phyloP scores from a whole-genome alignment of 2,797 vertebrate genomes.

The Geotrypetes seraphini region DNA sequence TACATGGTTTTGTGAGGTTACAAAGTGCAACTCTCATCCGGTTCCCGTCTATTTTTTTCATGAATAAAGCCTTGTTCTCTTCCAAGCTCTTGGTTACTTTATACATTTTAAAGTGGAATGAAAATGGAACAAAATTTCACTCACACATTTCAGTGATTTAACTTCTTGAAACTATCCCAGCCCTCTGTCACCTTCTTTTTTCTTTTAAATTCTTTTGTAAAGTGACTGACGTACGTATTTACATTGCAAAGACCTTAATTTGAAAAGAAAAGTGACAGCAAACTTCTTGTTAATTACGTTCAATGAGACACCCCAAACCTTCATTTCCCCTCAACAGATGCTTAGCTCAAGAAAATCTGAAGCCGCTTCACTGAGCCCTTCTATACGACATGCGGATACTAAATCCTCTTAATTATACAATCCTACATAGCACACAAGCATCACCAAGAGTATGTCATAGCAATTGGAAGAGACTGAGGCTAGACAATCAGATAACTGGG shows the following conservation, averaged over 20 bases:
- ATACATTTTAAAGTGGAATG: constrained; percentile 49
- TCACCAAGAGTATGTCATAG: no score
- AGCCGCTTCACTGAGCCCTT: no score
- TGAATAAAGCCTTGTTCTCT: constrained; percentile 24
- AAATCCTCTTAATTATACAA: no score
- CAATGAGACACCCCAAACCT: no score
- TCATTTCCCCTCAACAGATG: no score
- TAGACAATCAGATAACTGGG: no score
- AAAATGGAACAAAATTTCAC: constrained; percentile 24
- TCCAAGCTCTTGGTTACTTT: constrained; percentile 34
- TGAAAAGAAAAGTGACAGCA: constrained; percentile 60
- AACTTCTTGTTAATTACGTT: constrained; percentile 36
- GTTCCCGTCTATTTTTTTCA: no score
- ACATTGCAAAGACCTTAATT: constrained; percentile 43
- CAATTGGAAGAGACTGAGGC: no score
- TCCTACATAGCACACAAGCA: no score
- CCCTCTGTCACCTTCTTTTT: constrained; percentile 23
- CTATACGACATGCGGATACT: no score
- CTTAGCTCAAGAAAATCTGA: no score
- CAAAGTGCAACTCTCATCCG: constrained; percentile 54
- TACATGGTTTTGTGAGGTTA: constrained; percentile 50
- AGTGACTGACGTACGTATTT: constrained; percentile 35
- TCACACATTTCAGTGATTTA: constrained; percentile 44
- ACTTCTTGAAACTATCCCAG: constrained; percentile 39
- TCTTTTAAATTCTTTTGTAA: no score